Evolutionary conservation across 2,113 vertebrate species (phyloP).

Genomic region (Sardina pilchardus): DNA sequence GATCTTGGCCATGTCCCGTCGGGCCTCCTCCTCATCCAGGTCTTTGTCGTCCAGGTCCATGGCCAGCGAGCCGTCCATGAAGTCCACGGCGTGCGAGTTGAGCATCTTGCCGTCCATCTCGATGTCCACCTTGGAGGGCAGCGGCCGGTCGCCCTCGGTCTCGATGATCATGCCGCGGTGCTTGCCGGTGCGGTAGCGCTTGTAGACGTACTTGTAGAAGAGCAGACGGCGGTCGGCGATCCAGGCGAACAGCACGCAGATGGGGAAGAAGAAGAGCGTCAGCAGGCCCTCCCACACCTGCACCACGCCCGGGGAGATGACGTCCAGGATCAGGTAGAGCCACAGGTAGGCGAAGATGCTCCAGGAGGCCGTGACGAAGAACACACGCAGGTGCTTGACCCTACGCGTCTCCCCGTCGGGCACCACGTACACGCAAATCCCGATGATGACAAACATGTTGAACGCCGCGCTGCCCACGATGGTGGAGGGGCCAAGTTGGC

Average conservation of each 20-base stretch:
- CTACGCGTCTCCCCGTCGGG: constrained; percentile 94
- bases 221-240: constrained; percentile 93
- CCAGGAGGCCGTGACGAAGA: constrained; percentile 96
- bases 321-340: constrained; percentile 96
- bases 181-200: constrained; percentile 93
- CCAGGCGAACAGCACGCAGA: constrained; percentile 98
- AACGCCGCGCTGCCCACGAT: constrained; percentile 97
- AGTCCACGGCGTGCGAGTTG: constrained; percentile 95
- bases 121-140: constrained; percentile 92
- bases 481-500: constrained; percentile 90
- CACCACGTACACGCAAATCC: constrained; percentile 92
- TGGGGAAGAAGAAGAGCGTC: constrained; percentile 96
- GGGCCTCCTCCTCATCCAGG: constrained; percentile 92
- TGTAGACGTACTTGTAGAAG: constrained; percentile 99
- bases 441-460: constrained; percentile 99
- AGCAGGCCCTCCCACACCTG: constrained; percentile 97
- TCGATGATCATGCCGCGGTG: constrained; percentile 98
- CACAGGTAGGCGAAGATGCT: constrained; percentile 99
- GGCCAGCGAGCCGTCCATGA: constrained; percentile 89
- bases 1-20: constrained; percentile 97
- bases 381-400: constrained; percentile 95
- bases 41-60: constrained; percentile 91
- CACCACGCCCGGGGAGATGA: constrained; percentile 91
- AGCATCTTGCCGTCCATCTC: constrained; percentile 98
- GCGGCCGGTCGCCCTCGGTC: constrained; percentile 89